phyloP scores from a whole-genome alignment of 2,113 vertebrate genomes.

The Hydrochoerus hydrochaeris region DNA sequence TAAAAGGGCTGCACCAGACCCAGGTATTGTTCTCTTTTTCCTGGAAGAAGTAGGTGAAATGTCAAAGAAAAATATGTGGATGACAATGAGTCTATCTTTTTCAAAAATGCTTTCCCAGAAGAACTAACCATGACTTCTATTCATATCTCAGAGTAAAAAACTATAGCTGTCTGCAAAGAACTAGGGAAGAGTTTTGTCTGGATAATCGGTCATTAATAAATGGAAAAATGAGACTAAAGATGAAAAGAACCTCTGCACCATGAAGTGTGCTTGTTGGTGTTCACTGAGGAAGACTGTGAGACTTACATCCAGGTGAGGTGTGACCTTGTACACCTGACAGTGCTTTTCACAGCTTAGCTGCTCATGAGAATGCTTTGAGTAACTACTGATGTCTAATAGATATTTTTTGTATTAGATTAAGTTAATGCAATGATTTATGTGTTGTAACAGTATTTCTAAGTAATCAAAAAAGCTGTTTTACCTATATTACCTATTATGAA shows the following conservation, averaged over 20 bases:
- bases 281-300: not conserved
- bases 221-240: not conserved
- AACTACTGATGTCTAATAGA: not conserved
- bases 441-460: conserved; percentile 18
- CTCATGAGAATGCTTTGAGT: not conserved
- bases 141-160: not conserved
- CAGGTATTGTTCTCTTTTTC: not conserved
- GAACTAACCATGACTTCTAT: not conserved
- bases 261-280: not conserved
- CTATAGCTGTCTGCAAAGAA: not conserved
- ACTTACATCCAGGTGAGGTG: not conserved
- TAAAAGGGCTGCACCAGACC: not conserved
- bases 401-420: not conserved
- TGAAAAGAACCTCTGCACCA: not conserved
- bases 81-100: not conserved
- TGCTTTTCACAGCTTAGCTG: not conserved
- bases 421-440: not conserved
- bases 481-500: not conserved
- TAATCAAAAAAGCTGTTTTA: not conserved
- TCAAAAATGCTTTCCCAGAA: not conserved
- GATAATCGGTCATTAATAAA: not conserved
- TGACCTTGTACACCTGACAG: not conserved
- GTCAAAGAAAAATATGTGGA: not conserved
- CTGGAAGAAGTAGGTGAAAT: not conserved
- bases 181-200: not conserved